Conservation (phyloP, 2,888 invertebrate genomes). For the Patella pellucida region DNA sequence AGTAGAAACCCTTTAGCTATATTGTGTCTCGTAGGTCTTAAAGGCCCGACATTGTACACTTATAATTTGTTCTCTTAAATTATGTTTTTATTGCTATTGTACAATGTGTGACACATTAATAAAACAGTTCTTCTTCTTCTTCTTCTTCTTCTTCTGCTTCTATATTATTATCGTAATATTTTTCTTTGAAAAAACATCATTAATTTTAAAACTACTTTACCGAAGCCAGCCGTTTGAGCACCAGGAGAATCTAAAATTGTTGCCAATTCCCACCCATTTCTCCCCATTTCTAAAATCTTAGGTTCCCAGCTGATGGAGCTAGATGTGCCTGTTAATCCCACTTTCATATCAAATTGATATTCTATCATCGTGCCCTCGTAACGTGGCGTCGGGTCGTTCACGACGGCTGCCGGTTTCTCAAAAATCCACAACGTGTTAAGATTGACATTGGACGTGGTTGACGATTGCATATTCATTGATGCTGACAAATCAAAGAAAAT, state of each 20-base stretch:
- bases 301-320: constrained; percentile 53
- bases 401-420: constrained; percentile 57
- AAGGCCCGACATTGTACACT: too few species aligned
- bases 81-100: too few species aligned
- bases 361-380: constrained; percentile 64
- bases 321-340: constrained; percentile 36
- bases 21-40: too few species aligned
- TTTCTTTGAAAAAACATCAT: constrained; percentile 52
- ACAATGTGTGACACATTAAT: too few species aligned
- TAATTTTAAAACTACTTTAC: constrained; percentile 35
- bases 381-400: constrained; percentile 52
- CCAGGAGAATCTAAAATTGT: constrained; percentile 54
- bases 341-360: constrained; percentile 48
- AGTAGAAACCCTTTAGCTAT: too few species aligned
- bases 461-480: neutral
- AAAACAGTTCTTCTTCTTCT: too few species aligned
- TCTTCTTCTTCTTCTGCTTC: too few species aligned
- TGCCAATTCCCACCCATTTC: constrained; percentile 64
- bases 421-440: constrained; percentile 64
- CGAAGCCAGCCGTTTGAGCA: constrained; percentile 25
- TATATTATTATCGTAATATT: neutral
- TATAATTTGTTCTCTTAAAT: too few species aligned
- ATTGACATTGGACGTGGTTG: neutral
- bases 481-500: constrained; percentile 55
- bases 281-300: constrained; percentile 58